Conservation (phyloP, 1,140 invertebrate genomes). For the Sarcophaga peregrina region DNA sequence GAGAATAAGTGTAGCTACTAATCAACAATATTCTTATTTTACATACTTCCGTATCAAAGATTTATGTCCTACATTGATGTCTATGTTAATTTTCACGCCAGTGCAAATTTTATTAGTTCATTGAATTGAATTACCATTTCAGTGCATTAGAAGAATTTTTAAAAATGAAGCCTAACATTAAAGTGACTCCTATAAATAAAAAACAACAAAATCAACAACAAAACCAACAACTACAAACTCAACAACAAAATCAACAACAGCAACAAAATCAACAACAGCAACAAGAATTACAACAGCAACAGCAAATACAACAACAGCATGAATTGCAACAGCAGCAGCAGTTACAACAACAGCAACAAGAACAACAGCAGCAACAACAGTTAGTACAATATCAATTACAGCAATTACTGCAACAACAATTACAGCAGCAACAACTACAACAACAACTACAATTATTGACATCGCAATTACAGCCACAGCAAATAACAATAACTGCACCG, state of each 20-base stretch:
- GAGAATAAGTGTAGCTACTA: too few relatives aligned
- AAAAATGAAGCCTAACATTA: conserved; percentile 67
- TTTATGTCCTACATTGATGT: too few relatives aligned
- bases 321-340: conserved; percentile 51
- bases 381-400: conserved; percentile 46
- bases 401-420: conserved; percentile 57
- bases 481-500: conserved; percentile 42
- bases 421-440: conserved; percentile 48
- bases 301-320: conserved; percentile 46
- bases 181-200: conserved; percentile 65
- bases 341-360: conserved; percentile 54
- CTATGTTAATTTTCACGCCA: too few relatives aligned
- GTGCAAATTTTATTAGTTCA: too few relatives aligned
- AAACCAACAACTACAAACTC: conserved; percentile 32
- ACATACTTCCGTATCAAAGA: too few relatives aligned
- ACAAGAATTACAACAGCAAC: conserved; percentile 54
- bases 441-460: conserved; percentile 52
- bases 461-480: conserved; percentile 51
- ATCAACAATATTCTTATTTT: too few relatives aligned
- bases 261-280: conserved; percentile 45
- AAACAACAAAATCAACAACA: conserved; percentile 9
- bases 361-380: conserved; percentile 45
- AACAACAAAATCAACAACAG: background rate
- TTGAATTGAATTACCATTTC: background rate
- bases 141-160: conserved; percentile 67